These are phyloP conservation scores for Bagarius yarrelli DNA, from an alignment of 2,113 vertebrate species.

Conservation along the genomic window DNA sequence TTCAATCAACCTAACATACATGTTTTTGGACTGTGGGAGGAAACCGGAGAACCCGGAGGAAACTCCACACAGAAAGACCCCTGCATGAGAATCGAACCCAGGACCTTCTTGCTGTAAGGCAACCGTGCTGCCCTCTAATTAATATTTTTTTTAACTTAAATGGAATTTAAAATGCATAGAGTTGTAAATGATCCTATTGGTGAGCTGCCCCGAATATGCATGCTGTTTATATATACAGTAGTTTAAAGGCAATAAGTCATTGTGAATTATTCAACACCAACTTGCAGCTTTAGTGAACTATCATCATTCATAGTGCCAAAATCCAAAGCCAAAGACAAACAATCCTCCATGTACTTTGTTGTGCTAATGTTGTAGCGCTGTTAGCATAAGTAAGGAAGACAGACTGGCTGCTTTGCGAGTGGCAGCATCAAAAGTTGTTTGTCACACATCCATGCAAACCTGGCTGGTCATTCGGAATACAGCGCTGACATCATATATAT, in stretches of 20 bases:
- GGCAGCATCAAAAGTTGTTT: constrained; percentile 13
- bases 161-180: background rate
- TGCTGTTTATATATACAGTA: background rate
- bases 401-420: background rate
- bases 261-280: constrained; percentile 1
- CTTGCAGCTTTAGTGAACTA: background rate
- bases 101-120: too few species aligned
- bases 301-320: constrained; percentile 3
- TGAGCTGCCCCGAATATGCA: background rate
- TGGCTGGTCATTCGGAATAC: constrained; percentile 5
- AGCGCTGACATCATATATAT: constrained; percentile 4
- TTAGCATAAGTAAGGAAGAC: constrained; percentile 5
- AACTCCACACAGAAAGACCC: too few species aligned
- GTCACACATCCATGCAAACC: constrained; percentile 16
- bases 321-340: background rate
- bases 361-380: constrained; percentile 12
- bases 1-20: too few species aligned
- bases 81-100: too few species aligned
- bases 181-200: background rate
- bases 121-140: too few species aligned
- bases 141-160: background rate
- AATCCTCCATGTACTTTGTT: background rate
- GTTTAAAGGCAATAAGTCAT: background rate
- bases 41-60: too few species aligned
- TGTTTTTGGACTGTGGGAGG: too few species aligned